Conservation (phyloP, 1,140 invertebrate species). For the Bombus picipes region DNA sequence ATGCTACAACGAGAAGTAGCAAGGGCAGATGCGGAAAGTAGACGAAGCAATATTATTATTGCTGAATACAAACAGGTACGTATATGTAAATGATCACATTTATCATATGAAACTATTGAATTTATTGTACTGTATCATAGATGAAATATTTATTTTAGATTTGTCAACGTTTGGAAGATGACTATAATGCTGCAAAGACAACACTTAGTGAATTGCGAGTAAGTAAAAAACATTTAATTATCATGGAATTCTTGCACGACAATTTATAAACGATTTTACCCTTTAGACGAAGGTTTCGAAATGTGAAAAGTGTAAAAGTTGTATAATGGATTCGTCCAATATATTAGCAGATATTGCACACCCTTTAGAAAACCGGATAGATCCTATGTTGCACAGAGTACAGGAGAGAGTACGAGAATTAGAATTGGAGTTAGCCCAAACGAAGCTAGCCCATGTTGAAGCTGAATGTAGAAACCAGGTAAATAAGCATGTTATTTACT, state of each 20-base stretch:
- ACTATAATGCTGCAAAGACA: constrained; percentile 87
- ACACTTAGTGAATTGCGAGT: constrained; percentile 85
- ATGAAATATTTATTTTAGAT: constrained; percentile 84
- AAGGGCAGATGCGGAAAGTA: constrained; percentile 88
- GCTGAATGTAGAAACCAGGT: constrained; percentile 98
- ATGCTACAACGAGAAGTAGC: constrained; percentile 92
- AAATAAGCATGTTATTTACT: constrained; percentile 17
- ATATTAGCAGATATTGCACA: constrained; percentile 72
- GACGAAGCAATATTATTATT: constrained; percentile 90
- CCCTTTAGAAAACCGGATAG: constrained; percentile 73
- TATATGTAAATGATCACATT: neutral
- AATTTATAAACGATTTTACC: neutral
- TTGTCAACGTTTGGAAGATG: constrained; percentile 93
- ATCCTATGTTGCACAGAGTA: constrained; percentile 79
- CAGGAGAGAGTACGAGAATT: constrained; percentile 92
- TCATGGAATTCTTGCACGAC: neutral
- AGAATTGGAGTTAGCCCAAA: constrained; percentile 97
- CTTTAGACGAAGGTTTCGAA: constrained; percentile 83
- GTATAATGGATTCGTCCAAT: constrained; percentile 73
- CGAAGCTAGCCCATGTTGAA: constrained; percentile 98
- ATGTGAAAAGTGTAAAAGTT: constrained; percentile 83
- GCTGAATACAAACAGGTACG: constrained; percentile 94
- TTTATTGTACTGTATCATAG: neutral
- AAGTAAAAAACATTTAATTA: constrained; percentile 63
- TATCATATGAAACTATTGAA: neutral